Percentiles rank a stretch among this genome's conserved stretches.
Evolutionary conservation across 2,888 invertebrate genomes (phyloP).

Genomic region (Agriopis marginaria): DNA sequence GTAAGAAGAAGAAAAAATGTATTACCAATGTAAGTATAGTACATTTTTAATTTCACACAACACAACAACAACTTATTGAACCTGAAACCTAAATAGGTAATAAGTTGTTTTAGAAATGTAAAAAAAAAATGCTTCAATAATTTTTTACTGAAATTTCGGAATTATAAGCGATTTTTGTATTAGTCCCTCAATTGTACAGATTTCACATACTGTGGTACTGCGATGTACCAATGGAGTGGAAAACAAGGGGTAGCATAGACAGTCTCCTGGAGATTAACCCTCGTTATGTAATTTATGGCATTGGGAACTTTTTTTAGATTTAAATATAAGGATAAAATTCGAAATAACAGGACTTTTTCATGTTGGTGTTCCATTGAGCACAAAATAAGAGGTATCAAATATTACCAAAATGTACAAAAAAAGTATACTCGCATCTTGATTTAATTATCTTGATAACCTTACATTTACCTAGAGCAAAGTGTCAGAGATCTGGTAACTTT

Average conservation of each 20-base stretch:
- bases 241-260: conserved; percentile 52
- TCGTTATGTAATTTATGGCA: conserved; percentile 55
- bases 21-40: too few relatives aligned
- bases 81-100: too few relatives aligned
- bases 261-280: conserved; percentile 54
- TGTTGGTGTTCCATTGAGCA: neutral
- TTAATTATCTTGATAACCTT: neutral
- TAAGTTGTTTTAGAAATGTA: too few relatives aligned
- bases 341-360: neutral
- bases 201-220: conserved; percentile 31
- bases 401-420: neutral
- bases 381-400: neutral
- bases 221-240: conserved; percentile 24
- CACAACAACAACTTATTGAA: too few relatives aligned
- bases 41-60: too few relatives aligned
- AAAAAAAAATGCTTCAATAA: too few relatives aligned
- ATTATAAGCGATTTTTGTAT: neutral
- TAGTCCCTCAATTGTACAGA: neutral
- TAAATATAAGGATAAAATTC: neutral
- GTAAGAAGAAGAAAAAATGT: too few relatives aligned
- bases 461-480: conserved; percentile 30
- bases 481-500: conserved; percentile 27
- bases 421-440: neutral
- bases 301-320: conserved; percentile 46
- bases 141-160: neutral